Evolutionary conservation across 2,797 vertebrate genomes (phyloP), one percentile per base, ranked within the genome.

Genomic region (Acanthornis magna): DNA sequence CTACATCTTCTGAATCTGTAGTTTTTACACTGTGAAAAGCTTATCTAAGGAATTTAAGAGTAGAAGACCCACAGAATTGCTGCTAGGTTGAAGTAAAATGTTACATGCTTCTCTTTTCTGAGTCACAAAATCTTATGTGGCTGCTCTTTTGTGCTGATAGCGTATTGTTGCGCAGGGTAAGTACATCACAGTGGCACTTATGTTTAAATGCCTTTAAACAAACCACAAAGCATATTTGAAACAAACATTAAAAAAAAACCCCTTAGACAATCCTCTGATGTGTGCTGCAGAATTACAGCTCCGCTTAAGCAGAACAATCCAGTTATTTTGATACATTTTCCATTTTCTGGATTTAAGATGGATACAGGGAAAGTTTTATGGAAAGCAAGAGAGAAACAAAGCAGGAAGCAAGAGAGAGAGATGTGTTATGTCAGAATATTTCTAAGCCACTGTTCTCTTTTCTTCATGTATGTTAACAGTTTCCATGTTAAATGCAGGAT

Each of bases 131-230:
- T 61, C 9, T 54, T 53, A 42, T 11, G 30, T 42, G 25, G 5
- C 25, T 67, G 16, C 22, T 86, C 3, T 74, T 72, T 53, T 42
- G 26, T 78, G 3, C 16, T 62, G 26, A 70, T 23, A 45, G 9
- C 13, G 13, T 55, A 62, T 40, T 58, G 9, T 66, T 71, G 38
- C 26, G 62, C 1, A 0, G 27, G 17, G 8, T 21, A 72, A 75
- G 34, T 20, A 67, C 32, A 71, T 30, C 27, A 66, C 3, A 23
- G 43, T 34, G 22, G 5, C 0, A 0, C 29, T 78, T 72, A 34
- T 71, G 16, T 40, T 58, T 51, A 86, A 86, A 87, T 25, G 14
- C 2, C 38, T 87, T 86, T 20, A 13, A 90, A 73, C 29, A 92
- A 62, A 14, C 3, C 9, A 9, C 29, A 48, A 77, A 72, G 16